Percentiles rank a stretch among this genome's conserved stretches.
phyloP scores from a whole-genome alignment of 1,140 invertebrate species.

The Trichoplusia ni region DNA sequence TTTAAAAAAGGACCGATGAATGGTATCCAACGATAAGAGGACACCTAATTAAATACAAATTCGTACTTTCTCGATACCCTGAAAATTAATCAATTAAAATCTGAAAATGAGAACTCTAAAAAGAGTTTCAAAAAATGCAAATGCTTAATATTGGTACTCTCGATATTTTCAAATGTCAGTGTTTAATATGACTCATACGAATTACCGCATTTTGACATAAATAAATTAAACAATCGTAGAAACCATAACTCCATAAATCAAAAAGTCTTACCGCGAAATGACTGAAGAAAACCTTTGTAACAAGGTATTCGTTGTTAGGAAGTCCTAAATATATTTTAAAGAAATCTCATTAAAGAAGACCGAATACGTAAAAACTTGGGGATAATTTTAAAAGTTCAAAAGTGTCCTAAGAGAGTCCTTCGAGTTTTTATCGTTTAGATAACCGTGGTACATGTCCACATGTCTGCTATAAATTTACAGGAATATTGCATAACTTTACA shows the following conservation, averaged over 20 bases:
- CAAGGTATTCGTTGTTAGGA: slow-evolving; percentile 27
- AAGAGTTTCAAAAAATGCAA: no score
- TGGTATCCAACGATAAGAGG: no score
- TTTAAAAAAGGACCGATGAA: no score
- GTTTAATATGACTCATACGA: no score
- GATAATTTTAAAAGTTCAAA: slow-evolving; percentile 28
- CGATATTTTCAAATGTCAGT: no score
- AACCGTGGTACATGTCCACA: background rate
- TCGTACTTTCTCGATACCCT: no score
- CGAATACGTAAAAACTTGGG: slow-evolving; percentile 21
- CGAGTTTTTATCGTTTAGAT: slow-evolving; percentile 23
- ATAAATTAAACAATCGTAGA: no score
- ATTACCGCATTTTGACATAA: no score
- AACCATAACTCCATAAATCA: background rate
- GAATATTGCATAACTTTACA: background rate
- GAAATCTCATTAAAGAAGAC: slow-evolving; percentile 32
- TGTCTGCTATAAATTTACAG: background rate
- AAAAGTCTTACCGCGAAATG: slow-evolving; percentile 7
- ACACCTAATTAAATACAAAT: no score
- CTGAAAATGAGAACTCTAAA: no score
- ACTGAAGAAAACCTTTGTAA: slow-evolving; percentile 15
- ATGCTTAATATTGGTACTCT: no score
- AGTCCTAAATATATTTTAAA: slow-evolving; percentile 28
- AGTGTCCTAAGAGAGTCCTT: slow-evolving; percentile 11
- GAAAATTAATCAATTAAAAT: no score